Evolutionary conservation across 1,140 invertebrate species (phyloP), one percentile per base, ranked within the genome.

Genomic region (Camponotus floridanus): DNA sequence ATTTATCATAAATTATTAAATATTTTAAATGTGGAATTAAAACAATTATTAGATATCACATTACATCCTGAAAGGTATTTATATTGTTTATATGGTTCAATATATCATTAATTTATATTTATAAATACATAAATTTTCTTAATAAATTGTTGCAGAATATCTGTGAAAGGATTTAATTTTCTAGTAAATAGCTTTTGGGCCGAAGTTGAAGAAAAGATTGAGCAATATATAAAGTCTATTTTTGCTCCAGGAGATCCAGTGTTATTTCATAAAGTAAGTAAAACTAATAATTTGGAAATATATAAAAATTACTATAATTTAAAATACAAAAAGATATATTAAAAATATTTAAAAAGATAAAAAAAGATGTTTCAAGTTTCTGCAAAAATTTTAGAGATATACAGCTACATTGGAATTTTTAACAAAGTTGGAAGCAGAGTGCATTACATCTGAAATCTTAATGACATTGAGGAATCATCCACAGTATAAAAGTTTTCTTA

Each of bases 161-260:
- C 94, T 84, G 95, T 97, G n/a, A 96, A 96, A 88, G 97, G 97
- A 18, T 98, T 97, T 93, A 97, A 98, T 93, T 98, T 99, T 94
- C 94, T 99, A 68, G 96, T 98, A 0, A 97, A 98, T 94, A 97
- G 98, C 94, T 98, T 98, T 93, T 99, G 98, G 98, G 96, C 97
- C 45, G 98, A 99, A 95, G 96, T 99, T 31, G 97, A 97, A 92
- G 96, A 96, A 90, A 96, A 98, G 85, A 96, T 98, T 80, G 97
- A 98, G 91, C 95, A 97, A 55, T 96, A 97, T 93, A 95, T 98
- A 91, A 96, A 97, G 31, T 97, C 97, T 1, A 98, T 99, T 89
- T 99, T 98, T 96, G 98, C 98, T 13, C 98, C 98, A 33, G 98
- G 98, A 85, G 98, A 99, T 95, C 98, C 98, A 11, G 97, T 98